Percentiles rank a stretch among this genome's conserved stretches.
phyloP scores from a whole-genome alignment of 1,140 invertebrate genomes.

The Meloidogyne exigua region DNA sequence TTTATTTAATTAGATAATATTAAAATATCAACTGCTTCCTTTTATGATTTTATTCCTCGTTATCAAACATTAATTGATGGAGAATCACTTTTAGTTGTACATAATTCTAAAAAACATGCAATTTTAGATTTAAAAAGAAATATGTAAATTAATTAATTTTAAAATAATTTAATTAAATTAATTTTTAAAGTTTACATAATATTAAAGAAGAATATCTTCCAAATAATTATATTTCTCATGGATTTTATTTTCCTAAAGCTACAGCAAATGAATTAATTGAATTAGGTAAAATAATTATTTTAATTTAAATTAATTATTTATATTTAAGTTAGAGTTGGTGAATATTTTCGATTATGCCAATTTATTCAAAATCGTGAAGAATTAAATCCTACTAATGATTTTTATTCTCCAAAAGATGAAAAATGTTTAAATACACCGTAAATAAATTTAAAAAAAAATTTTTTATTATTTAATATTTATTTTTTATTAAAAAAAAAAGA shows the following conservation, averaged over 20 bases:
- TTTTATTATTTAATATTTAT: not conserved
- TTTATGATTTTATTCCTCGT: conserved; percentile 39
- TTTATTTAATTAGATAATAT: conserved; percentile 14
- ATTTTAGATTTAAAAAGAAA: conserved; percentile 37
- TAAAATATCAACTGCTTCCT: conserved; percentile 26
- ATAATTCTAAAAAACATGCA: conserved; percentile 38
- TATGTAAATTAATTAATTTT: conserved; percentile 24
- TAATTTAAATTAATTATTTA: conserved; percentile 5
- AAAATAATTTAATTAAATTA: not conserved
- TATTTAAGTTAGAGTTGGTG: conserved; percentile 29
- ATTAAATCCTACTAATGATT: conserved; percentile 17
- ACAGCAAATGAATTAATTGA: conserved; percentile 41
- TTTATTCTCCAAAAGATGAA: conserved; percentile 30
- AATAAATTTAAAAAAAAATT: conserved; percentile 12
- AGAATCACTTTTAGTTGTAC: conserved; percentile 27
- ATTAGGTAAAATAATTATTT: conserved; percentile 22
- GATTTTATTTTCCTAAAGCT: conserved; percentile 40
- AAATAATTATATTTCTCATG: conserved; percentile 35
- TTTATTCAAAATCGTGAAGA: conserved; percentile 34
- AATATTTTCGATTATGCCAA: conserved; percentile 41
- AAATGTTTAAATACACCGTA: conserved; percentile 34
- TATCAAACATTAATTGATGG: conserved; percentile 39
- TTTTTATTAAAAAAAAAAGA: conserved; percentile 17
- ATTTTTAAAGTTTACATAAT: conserved; percentile 31
- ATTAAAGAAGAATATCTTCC: conserved; percentile 44